These are phyloP conservation scores for Philopedon plagiatum DNA, from an alignment of 2,888 invertebrate species.

Conservation along the genomic window DNA sequence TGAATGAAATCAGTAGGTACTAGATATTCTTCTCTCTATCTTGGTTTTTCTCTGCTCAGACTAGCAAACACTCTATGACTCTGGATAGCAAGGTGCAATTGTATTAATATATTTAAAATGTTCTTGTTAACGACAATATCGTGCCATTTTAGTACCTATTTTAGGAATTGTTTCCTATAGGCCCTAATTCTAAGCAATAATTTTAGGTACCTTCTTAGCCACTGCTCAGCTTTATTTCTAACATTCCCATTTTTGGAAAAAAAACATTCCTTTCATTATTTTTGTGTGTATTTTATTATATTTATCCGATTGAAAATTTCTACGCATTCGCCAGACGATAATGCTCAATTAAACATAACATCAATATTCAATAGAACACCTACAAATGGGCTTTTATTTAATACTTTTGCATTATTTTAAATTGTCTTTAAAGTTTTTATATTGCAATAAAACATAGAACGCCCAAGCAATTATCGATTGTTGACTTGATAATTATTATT, in stretches of 20 bases:
- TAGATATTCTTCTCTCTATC: too few relatives aligned
- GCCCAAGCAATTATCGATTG: background rate
- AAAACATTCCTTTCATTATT: background rate
- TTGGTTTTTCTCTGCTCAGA: too few relatives aligned
- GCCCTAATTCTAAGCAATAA: slow-evolving; percentile 5
- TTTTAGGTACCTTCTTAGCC: too few relatives aligned
- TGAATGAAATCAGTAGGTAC: too few relatives aligned
- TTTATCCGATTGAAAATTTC: too few relatives aligned
- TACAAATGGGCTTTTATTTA: too few relatives aligned
- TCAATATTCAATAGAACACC: too few relatives aligned
- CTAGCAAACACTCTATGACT: background rate
- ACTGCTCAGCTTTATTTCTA: background rate
- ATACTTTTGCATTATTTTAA: too few relatives aligned
- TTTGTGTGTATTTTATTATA: too few relatives aligned
- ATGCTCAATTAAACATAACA: too few relatives aligned
- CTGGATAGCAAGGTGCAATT: background rate
- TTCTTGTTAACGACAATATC: slow-evolving; percentile 14
- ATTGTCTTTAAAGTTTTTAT: too few relatives aligned
- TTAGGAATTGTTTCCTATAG: slow-evolving; percentile 21
- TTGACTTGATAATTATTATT: background rate
- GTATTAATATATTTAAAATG: slow-evolving; percentile 1
- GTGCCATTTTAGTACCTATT: slow-evolving; percentile 42
- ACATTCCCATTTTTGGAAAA: background rate
- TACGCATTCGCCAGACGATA: too few relatives aligned
- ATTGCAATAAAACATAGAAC: background rate